phyloP scores from a whole-genome alignment of 2,888 invertebrate genomes.

The Halocaridina rubra region DNA sequence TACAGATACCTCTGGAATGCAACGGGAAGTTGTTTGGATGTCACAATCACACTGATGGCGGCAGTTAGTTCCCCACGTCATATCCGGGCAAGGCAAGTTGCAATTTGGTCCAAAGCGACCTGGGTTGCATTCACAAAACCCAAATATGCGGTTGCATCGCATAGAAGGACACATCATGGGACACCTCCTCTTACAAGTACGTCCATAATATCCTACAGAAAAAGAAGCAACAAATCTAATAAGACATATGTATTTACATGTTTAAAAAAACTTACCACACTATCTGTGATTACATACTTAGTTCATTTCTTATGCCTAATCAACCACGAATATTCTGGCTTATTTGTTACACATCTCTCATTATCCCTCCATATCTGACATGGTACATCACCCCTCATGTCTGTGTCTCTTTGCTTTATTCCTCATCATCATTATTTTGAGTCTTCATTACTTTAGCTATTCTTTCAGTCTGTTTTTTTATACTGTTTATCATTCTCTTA shows the following conservation, averaged over 20 bases:
- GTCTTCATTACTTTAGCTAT: no score
- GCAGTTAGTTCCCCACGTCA: conserved; percentile 58
- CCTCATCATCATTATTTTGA: no score
- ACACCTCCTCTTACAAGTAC: conserved; percentile 31
- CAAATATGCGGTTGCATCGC: conserved; percentile 53
- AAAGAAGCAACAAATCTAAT: not conserved
- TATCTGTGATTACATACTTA: no score
- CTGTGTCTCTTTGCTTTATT: no score
- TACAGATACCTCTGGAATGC: conserved; percentile 37
- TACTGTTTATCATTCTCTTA: no score
- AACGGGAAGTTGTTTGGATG: conserved; percentile 12
- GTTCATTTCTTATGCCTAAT: no score
- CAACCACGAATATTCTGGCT: no score
- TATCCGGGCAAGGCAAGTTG: conserved; percentile 46
- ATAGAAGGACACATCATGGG: conserved; percentile 50
- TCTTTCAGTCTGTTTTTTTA: no score
- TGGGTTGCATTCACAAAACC: conserved; percentile 57
- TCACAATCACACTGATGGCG: conserved; percentile 53
- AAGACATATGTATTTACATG: not conserved
- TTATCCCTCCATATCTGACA: no score
- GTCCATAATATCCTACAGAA: conserved; percentile 37
- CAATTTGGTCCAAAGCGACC: conserved; percentile 53
- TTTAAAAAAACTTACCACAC: no score
- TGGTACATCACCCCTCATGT: no score
- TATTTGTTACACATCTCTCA: no score